A percentile compares a stretch with the other conserved stretches of the same genome.
These are phyloP conservation scores for Eunapius fragilis DNA, from an alignment of 37 sponge, comb jelly and placozoan species.

Conservation along the genomic window DNA sequence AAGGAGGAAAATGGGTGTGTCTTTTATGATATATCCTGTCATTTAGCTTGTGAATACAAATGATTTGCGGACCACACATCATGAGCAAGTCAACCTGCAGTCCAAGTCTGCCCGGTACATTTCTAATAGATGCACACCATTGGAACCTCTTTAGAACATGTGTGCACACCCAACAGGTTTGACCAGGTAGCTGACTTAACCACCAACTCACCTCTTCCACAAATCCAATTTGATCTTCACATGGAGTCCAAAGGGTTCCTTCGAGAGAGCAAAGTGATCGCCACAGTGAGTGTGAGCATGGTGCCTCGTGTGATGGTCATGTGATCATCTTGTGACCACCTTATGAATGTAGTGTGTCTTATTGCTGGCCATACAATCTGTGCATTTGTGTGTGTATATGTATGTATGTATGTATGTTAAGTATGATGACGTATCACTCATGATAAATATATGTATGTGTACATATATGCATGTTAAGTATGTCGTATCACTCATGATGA, in stretches of 20 bases:
- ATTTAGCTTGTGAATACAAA: background rate
- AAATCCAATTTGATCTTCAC: constrained; percentile 37
- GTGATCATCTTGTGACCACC: background rate
- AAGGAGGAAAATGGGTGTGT: background rate
- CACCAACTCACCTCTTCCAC: constrained; percentile 64
- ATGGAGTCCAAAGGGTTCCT: constrained; percentile 48
- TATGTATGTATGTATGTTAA: too few relatives aligned
- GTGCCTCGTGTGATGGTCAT: too few relatives aligned
- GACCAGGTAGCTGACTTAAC: constrained; percentile 51
- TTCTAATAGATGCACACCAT: too few relatives aligned
- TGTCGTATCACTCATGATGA: background rate
- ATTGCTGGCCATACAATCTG: too few relatives aligned
- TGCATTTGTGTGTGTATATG: background rate
- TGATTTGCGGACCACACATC: background rate
- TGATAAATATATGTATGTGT: too few relatives aligned
- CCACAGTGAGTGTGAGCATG: constrained; percentile 77
- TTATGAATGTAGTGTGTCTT: background rate
- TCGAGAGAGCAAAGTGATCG: constrained; percentile 48
- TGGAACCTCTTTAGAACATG: too few relatives aligned
- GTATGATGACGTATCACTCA: too few relatives aligned
- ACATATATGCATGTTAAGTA: too few relatives aligned
- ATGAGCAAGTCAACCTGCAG: background rate
- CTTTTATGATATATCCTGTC: too few relatives aligned
- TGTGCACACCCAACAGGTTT: too few relatives aligned
- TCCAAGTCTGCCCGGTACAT: background rate